These are phyloP conservation scores for Ataeniobius toweri DNA, from an alignment of 2,797 vertebrate genomes.

Conservation along the genomic window DNA sequence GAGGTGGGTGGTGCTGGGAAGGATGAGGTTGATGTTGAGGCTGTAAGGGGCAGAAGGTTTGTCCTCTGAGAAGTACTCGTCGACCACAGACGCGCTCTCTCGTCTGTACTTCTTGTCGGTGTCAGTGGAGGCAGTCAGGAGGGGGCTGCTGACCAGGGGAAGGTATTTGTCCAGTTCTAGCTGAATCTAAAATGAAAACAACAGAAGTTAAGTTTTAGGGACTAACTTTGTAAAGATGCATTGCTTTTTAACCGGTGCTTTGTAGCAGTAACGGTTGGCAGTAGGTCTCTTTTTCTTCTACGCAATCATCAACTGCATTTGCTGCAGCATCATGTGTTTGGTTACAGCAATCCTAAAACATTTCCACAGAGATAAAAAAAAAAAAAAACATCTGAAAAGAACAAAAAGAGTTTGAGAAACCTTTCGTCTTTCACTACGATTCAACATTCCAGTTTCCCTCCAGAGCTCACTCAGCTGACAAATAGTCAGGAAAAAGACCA, in stretches of 20 bases:
- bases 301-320: no score
- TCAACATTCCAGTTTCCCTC: conserved; percentile 43
- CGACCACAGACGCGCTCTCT: conserved; percentile 90
- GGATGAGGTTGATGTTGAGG: conserved; percentile 91
- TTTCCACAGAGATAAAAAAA: no score
- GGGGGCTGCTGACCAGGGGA: conserved; percentile 58
- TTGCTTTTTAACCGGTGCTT: not conserved
- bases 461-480: conserved; percentile 5
- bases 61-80: conserved; percentile 90
- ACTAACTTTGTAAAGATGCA: not conserved
- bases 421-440: conserved; percentile 17
- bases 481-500: no score
- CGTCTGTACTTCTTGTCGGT: conserved; percentile 88
- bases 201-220: not conserved
- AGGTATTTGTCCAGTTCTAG: conserved; percentile 92
- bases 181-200: conserved; percentile 63
- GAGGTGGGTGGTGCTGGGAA: conserved; percentile 88
- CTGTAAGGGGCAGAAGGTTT: conserved; percentile 84
- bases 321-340: no score
- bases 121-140: conserved; percentile 33
- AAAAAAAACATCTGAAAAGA: no score
- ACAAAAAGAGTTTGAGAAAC: no score
- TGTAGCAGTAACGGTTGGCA: not conserved
- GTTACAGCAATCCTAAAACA: no score
- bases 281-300: no score